Conservation (phyloP, 1,140 invertebrate genomes). For the Bombus huntii region DNA sequence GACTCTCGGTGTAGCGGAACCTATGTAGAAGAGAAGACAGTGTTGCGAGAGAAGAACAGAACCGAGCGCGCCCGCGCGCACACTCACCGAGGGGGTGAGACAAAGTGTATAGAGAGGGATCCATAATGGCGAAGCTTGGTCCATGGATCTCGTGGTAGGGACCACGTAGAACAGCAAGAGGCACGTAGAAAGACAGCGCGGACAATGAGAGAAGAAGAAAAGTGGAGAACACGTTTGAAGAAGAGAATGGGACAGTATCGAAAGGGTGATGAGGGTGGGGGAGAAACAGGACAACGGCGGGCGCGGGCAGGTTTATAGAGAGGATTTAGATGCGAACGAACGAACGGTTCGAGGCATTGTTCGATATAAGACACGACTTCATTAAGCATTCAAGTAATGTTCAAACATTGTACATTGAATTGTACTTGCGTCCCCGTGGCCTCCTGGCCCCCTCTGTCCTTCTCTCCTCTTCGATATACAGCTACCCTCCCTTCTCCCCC, state of each 20-base stretch:
- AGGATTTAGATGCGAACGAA: conserved; percentile 70
- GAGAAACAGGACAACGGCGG: conserved; percentile 42
- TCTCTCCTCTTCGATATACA: conserved; percentile 3
- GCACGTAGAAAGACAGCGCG: conserved; percentile 3
- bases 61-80: neutral
- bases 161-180: conserved; percentile 42
- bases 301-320: conserved; percentile 62
- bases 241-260: conserved; percentile 59
- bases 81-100: conserved; percentile 18
- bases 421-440: conserved; percentile 63
- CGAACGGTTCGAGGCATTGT: conserved; percentile 77
- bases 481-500: neutral
- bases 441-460: neutral
- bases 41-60: conserved; percentile 8
- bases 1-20: conserved; percentile 40
- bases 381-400: conserved; percentile 81
- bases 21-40: conserved; percentile 34
- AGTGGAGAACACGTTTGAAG: conserved; percentile 21
- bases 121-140: conserved; percentile 50
- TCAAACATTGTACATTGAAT: conserved; percentile 77
- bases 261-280: conserved; percentile 49
- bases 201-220: conserved; percentile 3
- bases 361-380: conserved; percentile 80
- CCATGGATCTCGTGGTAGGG: conserved; percentile 12
- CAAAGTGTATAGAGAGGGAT: conserved; percentile 31